phyloP scores from a whole-genome alignment of 2,113 vertebrate species.

The Pelecanoides urinatrix region DNA sequence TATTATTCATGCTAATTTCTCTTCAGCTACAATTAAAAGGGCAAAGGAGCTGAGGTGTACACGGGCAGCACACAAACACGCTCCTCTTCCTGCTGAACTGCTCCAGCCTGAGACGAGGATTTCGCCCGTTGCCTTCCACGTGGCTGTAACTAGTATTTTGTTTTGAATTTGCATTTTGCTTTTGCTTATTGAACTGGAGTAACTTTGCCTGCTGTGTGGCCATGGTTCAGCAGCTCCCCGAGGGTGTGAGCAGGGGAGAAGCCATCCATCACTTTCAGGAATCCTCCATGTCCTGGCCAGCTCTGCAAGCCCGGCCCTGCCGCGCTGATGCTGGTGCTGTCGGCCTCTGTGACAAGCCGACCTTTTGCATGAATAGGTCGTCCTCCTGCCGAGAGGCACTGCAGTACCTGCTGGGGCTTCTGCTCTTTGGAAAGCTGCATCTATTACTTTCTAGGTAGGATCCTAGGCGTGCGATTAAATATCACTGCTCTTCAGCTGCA shows the following conservation, averaged over 20 bases:
- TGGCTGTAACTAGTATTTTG: background rate
- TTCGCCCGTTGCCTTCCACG: background rate
- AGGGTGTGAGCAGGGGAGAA: background rate
- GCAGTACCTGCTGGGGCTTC: background rate
- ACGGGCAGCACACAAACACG: background rate
- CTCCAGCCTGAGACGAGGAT: background rate
- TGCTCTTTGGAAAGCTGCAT: slow-evolving; percentile 40
- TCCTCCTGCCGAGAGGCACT: slow-evolving; percentile 12
- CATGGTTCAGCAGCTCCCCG: background rate
- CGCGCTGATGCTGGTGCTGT: background rate
- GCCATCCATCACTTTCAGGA: slow-evolving; percentile 38
- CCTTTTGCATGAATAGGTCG: slow-evolving; percentile 21
- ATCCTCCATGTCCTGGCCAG: background rate
- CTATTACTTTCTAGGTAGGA: background rate
- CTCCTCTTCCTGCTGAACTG: background rate
- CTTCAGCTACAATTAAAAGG: background rate
- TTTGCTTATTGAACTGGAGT: slow-evolving; percentile 34
- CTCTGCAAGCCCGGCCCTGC: background rate
- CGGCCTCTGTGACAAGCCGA: slow-evolving; percentile 23
- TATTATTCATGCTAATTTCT: background rate
- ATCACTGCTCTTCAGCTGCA: background rate
- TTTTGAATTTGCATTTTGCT: slow-evolving; percentile 5
- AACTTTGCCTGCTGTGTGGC: slow-evolving; percentile 21
- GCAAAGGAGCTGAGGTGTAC: background rate
- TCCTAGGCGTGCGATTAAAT: rapidly evolving